Percentiles rank a stretch among this genome's conserved stretches.
Conservation (phyloP, 2,888 invertebrate species). For the Synergus japonicus region DNA sequence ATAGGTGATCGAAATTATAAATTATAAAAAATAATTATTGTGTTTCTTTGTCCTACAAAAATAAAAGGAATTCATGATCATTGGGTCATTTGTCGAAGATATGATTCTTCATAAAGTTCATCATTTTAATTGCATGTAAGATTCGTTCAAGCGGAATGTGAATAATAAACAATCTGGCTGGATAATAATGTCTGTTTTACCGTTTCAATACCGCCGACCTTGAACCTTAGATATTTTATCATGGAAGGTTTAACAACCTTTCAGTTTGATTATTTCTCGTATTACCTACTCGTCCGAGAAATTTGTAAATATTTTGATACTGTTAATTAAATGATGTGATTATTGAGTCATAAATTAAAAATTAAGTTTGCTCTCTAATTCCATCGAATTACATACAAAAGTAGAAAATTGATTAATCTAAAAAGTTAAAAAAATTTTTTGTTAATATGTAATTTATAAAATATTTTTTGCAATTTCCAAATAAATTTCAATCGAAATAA, state of each 20-base stretch:
- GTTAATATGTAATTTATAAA: no score
- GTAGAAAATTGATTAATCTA: no score
- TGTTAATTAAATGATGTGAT: conserved; percentile 16
- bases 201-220: background rate
- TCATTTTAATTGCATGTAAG: background rate
- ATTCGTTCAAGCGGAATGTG: background rate
- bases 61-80: background rate
- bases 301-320: background rate
- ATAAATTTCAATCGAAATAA: no score
- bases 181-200: background rate
- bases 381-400: no score
- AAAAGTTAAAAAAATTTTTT: no score
- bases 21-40: background rate
- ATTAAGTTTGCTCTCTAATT: background rate
- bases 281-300: background rate
- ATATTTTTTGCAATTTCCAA: no score
- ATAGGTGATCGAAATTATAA: background rate
- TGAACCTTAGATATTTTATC: conserved; percentile 18
- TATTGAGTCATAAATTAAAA: background rate
- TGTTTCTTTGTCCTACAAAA: background rate
- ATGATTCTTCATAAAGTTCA: background rate
- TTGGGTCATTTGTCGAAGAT: background rate
- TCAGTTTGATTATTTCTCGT: conserved; percentile 12
- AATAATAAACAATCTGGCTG: conserved; percentile 9
- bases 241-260: conserved; percentile 31